phyloP scores from a whole-genome alignment of 2,113 vertebrate genomes.

The Phrynosoma platyrhinos region DNA sequence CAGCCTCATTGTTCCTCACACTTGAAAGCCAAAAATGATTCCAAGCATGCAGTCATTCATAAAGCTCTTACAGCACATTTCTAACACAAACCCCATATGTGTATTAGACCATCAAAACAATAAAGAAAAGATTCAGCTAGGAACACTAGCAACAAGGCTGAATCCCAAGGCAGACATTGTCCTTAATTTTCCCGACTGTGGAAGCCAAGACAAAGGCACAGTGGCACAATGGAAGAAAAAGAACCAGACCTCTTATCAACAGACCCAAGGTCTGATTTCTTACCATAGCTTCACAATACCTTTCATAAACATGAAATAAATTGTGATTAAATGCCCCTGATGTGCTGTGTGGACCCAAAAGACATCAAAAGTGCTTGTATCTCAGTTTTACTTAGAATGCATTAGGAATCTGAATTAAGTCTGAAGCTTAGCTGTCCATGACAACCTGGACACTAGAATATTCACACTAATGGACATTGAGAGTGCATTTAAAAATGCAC shows the following conservation, averaged over 20 bases:
- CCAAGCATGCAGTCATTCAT: conserved; percentile 16
- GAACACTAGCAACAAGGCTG: background rate
- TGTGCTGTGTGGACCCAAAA: background rate
- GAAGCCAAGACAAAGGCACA: conserved; percentile 30
- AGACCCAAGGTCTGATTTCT: conserved; percentile 21
- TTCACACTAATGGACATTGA: too few relatives aligned
- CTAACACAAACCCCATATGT: conserved; percentile 28
- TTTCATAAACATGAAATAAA: background rate
- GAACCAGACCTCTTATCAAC: conserved; percentile 1
- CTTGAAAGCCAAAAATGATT: background rate
- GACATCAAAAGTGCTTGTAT: background rate
- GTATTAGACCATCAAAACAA: background rate
- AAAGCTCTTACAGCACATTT: conserved; percentile 2
- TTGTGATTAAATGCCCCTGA: background rate
- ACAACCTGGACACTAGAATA: too few relatives aligned
- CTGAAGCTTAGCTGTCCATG: background rate
- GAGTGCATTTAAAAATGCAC: background rate
- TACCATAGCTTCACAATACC: background rate
- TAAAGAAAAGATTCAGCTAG: conserved; percentile 29
- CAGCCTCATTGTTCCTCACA: background rate
- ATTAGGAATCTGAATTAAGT: background rate
- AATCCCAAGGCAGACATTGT: background rate
- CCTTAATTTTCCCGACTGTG: background rate
- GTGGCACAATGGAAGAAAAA: background rate
- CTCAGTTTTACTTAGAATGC: background rate